These are phyloP conservation scores for Scaptodrosophila lebanonensis DNA, from an alignment of 1,140 invertebrate species.

Conservation along the genomic window DNA sequence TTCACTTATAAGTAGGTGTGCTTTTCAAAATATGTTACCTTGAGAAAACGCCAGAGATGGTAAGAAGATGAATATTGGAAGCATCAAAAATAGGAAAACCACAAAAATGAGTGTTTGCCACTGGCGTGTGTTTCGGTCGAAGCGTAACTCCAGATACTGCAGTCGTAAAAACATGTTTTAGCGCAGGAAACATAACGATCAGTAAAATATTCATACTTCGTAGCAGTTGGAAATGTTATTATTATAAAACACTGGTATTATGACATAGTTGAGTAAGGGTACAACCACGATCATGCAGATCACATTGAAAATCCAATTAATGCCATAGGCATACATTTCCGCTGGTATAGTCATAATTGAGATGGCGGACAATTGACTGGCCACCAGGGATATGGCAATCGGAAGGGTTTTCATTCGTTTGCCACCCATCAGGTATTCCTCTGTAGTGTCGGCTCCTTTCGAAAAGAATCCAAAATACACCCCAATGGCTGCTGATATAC, in stretches of 20 bases:
- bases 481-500: constrained; percentile 81
- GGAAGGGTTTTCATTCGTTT: constrained; percentile 82
- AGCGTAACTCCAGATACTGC: constrained; percentile 85
- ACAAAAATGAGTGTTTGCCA: constrained; percentile 82
- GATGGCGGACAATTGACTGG: constrained; percentile 88
- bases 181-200: background rate
- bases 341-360: constrained; percentile 87
- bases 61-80: constrained; percentile 76
- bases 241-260: constrained; percentile 89
- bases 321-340: constrained; percentile 88
- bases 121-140: constrained; percentile 80
- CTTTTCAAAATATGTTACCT: constrained; percentile 78
- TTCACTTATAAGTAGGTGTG: too few species aligned
- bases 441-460: constrained; percentile 78
- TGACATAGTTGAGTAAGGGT: constrained; percentile 82
- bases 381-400: constrained; percentile 82
- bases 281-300: constrained; percentile 83
- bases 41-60: constrained; percentile 88
- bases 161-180: constrained; percentile 37
- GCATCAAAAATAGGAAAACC: constrained; percentile 65
- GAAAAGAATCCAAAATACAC: constrained; percentile 80
- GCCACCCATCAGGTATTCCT: constrained; percentile 81
- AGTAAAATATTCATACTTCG: constrained; percentile 81
- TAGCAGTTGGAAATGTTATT: constrained; percentile 88
- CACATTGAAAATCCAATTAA: constrained; percentile 82